Conservation (phyloP, 2,113 vertebrate genomes). For the Ursus arctos region DNA sequence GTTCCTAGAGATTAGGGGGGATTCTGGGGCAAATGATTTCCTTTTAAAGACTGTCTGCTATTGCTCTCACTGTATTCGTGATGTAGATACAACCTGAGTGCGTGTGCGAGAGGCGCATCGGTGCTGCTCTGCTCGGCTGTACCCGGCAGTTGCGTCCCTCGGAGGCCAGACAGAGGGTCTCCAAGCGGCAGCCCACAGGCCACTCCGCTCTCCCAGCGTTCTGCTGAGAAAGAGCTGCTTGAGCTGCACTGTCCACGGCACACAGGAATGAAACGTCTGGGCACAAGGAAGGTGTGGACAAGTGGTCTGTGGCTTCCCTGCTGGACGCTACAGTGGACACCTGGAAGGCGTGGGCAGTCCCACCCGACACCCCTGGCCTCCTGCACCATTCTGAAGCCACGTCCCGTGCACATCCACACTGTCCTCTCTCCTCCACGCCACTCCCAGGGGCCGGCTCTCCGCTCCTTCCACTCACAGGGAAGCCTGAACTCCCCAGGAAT, state of each 20-base stretch:
- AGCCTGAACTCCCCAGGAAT: not conserved
- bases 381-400: fast-evolving
- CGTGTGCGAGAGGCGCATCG: fast-evolving
- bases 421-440: not conserved
- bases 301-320: fast-evolving
- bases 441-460: not conserved
- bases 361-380: not conserved
- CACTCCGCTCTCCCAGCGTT: not conserved
- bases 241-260: fast-evolving
- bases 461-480: not conserved
- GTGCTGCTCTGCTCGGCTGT: fast-evolving
- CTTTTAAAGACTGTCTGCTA: not conserved
- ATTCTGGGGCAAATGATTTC: not conserved
- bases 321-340: not conserved
- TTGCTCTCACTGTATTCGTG: too few relatives aligned
- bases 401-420: fast-evolving
- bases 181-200: not conserved
- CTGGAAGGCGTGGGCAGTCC: not conserved
- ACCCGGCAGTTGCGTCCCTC: not conserved
- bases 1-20: not conserved
- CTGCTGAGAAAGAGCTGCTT: not conserved
- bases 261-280: fast-evolving
- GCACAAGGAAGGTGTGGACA: not conserved
- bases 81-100: not conserved
- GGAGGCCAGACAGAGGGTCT: not conserved